These are phyloP conservation scores for Sebastes nivosus DNA, from an alignment of 2,797 vertebrate genomes.

Conservation along the genomic window DNA sequence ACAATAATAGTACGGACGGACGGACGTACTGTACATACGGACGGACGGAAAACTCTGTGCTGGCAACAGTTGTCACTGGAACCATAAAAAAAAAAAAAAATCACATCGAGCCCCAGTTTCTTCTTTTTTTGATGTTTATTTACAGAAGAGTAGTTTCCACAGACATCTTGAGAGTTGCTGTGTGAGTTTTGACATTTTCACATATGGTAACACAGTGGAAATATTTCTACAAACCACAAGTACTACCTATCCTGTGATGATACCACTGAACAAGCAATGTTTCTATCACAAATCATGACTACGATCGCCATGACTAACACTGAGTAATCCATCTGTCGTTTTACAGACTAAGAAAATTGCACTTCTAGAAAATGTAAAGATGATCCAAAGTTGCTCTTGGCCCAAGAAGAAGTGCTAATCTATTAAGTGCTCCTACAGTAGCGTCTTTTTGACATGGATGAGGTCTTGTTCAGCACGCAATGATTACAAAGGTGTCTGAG, in stretches of 20 bases:
- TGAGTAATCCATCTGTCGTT: constrained; percentile 38
- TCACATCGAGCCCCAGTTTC: neutral
- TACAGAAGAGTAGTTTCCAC: constrained; percentile 77
- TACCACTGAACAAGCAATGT: constrained; percentile 47
- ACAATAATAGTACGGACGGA: too few species aligned
- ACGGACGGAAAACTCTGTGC: too few species aligned
- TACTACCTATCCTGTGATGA: constrained; percentile 47
- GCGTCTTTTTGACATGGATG: constrained; percentile 38
- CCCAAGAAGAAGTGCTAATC: constrained; percentile 37
- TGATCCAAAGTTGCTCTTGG: constrained; percentile 34
- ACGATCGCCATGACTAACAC: constrained; percentile 43
- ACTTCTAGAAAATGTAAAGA: constrained; percentile 63
- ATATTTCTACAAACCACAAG: constrained; percentile 67
- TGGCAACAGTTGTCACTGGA: fast-evolving
- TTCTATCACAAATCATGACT: constrained; percentile 48
- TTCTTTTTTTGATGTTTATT: constrained; percentile 76
- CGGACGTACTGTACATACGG: too few species aligned
- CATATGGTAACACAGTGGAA: constrained; percentile 63
- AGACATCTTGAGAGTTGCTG: constrained; percentile 58
- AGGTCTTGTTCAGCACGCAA: constrained; percentile 42
- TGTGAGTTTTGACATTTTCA: constrained; percentile 67
- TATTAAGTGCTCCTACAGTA: constrained; percentile 47
- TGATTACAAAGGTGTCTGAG: constrained; percentile 41
- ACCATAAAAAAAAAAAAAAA: neutral
- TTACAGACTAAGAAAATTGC: constrained; percentile 62